Evolutionary conservation across 2,797 vertebrate species (phyloP).

Genomic region (Cyprinodon diabolis): DNA sequence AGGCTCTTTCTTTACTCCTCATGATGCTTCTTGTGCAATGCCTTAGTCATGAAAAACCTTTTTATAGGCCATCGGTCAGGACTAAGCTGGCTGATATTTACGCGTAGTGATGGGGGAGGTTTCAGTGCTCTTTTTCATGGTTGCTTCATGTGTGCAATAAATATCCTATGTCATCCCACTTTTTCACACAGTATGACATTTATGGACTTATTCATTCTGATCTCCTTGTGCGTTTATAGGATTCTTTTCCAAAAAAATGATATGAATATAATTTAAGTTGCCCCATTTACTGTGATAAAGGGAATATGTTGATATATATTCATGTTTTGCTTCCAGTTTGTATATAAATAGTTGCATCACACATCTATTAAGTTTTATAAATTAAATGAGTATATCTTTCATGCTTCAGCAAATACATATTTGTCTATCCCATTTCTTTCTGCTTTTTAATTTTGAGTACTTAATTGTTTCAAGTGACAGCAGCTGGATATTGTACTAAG

Average conservation of each 20-base stretch:
- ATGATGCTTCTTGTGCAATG: not conserved
- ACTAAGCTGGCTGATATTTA: not conserved
- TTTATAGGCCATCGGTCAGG: not conserved
- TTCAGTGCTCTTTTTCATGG: not conserved
- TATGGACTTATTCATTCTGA: not conserved
- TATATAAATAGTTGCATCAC: not conserved
- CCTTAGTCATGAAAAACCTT: not conserved
- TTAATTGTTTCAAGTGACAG: slow-evolving; percentile 18
- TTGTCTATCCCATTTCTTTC: not conserved
- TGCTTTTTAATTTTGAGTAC: slow-evolving; percentile 1
- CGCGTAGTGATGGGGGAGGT: not conserved
- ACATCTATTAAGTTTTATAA: not conserved
- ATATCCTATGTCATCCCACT: not conserved
- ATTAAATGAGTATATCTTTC: not conserved
- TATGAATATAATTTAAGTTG: too few relatives aligned
- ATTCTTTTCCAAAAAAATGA: not conserved
- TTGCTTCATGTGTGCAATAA: not conserved
- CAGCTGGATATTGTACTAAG: slow-evolving; percentile 21
- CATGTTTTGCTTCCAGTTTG: too few relatives aligned
- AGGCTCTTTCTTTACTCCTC: not conserved
- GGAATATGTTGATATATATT: not conserved
- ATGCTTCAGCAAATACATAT: not conserved
- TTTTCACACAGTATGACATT: not conserved
- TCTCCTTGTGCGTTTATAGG: not conserved
- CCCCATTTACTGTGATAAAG: too few relatives aligned